phyloP scores from a whole-genome alignment of 2,888 invertebrate genomes.

The Polydrusus tereticollis region DNA sequence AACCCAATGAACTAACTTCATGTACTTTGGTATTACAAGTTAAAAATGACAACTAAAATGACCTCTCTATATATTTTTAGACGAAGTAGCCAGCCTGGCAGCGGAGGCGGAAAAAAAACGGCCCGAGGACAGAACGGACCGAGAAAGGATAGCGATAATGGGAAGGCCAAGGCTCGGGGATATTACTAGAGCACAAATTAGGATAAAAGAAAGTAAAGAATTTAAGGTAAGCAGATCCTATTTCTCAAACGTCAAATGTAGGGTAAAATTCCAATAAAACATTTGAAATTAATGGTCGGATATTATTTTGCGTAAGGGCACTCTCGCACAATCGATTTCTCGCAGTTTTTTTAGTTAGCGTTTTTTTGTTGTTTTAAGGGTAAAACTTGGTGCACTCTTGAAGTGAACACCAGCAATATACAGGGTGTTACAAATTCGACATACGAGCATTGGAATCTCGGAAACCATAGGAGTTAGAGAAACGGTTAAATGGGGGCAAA shows the following conservation, averaged over 20 bases:
- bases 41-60: neutral
- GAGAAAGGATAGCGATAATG: slow-evolving; percentile 89
- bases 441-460: too few species aligned
- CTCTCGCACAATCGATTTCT: too few species aligned
- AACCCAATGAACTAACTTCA: too few species aligned
- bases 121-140: slow-evolving; percentile 79
- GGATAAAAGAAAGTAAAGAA: slow-evolving; percentile 97
- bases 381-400: too few species aligned
- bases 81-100: slow-evolving; percentile 75
- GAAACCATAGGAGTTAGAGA: too few species aligned
- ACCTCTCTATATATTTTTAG: slow-evolving; percentile 58
- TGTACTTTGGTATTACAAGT: neutral
- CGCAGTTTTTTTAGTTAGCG: too few species aligned
- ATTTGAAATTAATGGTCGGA: neutral
- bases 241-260: neutral
- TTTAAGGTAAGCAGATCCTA: slow-evolving; percentile 83
- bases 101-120: slow-evolving; percentile 75
- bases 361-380: too few species aligned
- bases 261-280: neutral
- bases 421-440: too few species aligned
- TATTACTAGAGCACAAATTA: slow-evolving; percentile 85
- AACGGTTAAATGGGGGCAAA: too few species aligned
- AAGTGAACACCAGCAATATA: too few species aligned
- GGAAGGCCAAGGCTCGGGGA: slow-evolving; percentile 95
- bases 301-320: too few species aligned